Base-by-base conservation (phyloP, 2,113 vertebrate genomes). In the Coptodon bakossiorum region DNA sequence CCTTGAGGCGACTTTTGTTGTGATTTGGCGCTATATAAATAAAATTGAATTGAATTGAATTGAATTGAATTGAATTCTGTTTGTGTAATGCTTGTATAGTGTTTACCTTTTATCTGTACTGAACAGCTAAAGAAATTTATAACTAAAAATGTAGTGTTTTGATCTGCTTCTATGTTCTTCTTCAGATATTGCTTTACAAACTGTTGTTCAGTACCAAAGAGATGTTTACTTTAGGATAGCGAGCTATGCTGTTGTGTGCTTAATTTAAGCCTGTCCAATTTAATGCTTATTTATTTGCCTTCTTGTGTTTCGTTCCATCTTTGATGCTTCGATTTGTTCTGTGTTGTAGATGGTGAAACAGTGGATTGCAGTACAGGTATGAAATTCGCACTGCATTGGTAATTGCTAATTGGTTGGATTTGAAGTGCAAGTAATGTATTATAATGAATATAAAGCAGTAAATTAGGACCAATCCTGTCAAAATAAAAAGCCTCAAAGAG, bases 361-460 rank as follows among this genome's bases (percentile, higher is more conserved):
- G 38, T 16, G 22, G 48, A 84, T 19, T 3, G 29, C 68, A 54
- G 24, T 52, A 82, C 94, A 92, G 94, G 95, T 93, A 90, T 3
- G 86, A 88, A 89, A 85, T 68, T 16, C 54, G 11, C 63, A 78
- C 54, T 43, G 12, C 66, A 54, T 31, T 24, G 11, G 2, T 54
- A 76, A 76, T n/a, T 24, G 22, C 9, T 54, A 76, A 76, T 40
- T 68, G 34, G 11, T 22, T 8, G 16, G 9, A 16, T 76, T 76
- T 76, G 14, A 76, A 76, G 68, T 48, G 43, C 43, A 50, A 6
- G 45, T 45, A 7, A 19, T 76, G 40, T 27, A 17, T 73, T 76
- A 50, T 48, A 48, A 50, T 50, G 24, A 76, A 76, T 50, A 76
- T 50, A 50, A 78, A 12, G 2, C 27, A 34, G 27, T 78, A 78